A percentile compares a stretch with the other conserved stretches of the same genome.
Conservation (phyloP, 2,113 vertebrate species). For the Balaenoptera acutorostrata region DNA sequence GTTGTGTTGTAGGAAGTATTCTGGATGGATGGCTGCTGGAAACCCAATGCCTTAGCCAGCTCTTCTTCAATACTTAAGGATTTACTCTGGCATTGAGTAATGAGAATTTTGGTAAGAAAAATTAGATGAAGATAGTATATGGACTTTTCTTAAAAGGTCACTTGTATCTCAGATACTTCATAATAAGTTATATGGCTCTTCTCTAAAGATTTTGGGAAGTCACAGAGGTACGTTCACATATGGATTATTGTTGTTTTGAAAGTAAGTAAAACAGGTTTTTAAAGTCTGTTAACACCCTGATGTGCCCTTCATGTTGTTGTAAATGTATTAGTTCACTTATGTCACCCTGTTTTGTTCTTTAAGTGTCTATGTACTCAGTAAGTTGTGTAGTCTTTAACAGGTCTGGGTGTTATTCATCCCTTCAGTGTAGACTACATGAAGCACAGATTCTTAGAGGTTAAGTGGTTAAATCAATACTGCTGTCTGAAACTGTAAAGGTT, state of each 20-base stretch:
- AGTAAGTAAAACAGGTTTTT: not conserved
- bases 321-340: not conserved
- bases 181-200: not conserved
- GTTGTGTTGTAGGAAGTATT: conserved; percentile 28
- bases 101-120: conserved; percentile 74
- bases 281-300: not conserved
- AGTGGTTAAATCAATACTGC: not conserved
- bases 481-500: not conserved
- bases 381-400: not conserved
- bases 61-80: conserved; percentile 42
- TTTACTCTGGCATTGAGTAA: conserved; percentile 62
- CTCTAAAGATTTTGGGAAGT: not conserved
- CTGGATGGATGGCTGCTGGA: conserved; percentile 64
- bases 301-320: not conserved
- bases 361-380: not conserved
- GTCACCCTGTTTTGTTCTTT: not conserved
- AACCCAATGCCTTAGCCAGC: conserved; percentile 12
- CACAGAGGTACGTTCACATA: not conserved
- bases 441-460: not conserved
- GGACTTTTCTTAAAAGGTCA: not conserved
- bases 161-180: not conserved
- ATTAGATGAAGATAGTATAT: not conserved
- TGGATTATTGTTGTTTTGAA: not conserved
- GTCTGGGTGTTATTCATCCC: not conserved
- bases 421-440: not conserved